Percentiles rank a stretch among this genome's conserved stretches.
phyloP scores from a whole-genome alignment of 2,113 vertebrate species.

The Rhagologus leucostigma region DNA sequence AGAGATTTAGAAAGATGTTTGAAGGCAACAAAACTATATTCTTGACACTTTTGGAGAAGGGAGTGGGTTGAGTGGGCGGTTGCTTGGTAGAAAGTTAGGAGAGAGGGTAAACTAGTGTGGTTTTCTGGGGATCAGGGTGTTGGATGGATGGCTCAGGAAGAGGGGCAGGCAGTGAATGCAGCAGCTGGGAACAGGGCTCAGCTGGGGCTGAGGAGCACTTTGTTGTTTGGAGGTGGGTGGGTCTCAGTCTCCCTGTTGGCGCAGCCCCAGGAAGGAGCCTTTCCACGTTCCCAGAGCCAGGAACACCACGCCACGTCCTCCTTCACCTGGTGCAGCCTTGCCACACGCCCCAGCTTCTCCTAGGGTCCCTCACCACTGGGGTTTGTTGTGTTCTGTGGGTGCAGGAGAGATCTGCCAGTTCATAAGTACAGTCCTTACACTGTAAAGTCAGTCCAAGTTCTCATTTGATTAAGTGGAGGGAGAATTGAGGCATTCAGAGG shows the following conservation, averaged over 20 bases:
- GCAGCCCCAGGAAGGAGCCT: not conserved
- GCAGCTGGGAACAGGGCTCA: fast-evolving
- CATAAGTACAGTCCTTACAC: not conserved
- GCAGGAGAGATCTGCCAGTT: not conserved
- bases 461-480: not conserved
- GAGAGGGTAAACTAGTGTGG: not conserved
- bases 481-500: not conserved
- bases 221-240: fast-evolving
- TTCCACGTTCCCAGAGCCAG: fast-evolving
- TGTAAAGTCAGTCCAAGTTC: not conserved
- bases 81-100: not conserved
- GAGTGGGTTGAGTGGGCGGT: not conserved
- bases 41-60: not conserved
- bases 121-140: not conserved
- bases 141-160: not conserved
- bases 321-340: not conserved
- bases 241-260: not conserved
- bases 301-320: fast-evolving
- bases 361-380: not conserved
- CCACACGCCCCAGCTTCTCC: not conserved
- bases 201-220: fast-evolving
- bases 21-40: not conserved
- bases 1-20: not conserved
- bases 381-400: fast-evolving
- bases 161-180: not conserved